Evolutionary conservation across 2,797 vertebrate genomes (phyloP).

Genomic region (Sebastes melanostomus): DNA sequence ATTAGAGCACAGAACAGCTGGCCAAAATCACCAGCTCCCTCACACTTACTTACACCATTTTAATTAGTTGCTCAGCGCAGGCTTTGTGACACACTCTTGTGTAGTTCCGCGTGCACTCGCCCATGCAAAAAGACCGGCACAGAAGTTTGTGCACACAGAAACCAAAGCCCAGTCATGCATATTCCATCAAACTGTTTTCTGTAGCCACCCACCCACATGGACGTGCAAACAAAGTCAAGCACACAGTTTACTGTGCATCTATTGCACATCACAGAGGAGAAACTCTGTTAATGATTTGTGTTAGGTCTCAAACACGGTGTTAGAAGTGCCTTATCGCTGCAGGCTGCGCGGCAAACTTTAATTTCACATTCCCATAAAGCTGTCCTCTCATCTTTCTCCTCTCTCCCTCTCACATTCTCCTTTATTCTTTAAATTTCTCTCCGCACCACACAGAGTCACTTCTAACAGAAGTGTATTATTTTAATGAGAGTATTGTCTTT

Average conservation of each 20-base stretch:
- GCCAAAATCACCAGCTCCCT: constrained; percentile 52
- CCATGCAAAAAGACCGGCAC: background rate
- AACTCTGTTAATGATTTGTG: constrained; percentile 54
- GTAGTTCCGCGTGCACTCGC: background rate
- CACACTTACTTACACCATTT: constrained; percentile 59
- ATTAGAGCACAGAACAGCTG: constrained; percentile 70
- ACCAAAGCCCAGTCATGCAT: constrained; percentile 24
- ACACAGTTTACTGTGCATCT: constrained; percentile 37
- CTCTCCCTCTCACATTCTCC: constrained; percentile 18
- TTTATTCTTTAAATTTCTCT: constrained; percentile 22
- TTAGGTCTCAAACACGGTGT: constrained; percentile 46
- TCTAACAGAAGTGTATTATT: constrained; percentile 36
- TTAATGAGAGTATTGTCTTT: constrained; percentile 53
- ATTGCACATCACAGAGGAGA: constrained; percentile 32
- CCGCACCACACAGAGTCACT: constrained; percentile 1
- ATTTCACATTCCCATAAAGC: constrained; percentile 58
- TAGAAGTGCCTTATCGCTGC: constrained; percentile 43
- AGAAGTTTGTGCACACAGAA: background rate
- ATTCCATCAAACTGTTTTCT: constrained; percentile 41
- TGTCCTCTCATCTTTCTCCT: constrained; percentile 35
- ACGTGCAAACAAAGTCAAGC: constrained; percentile 39
- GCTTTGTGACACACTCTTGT: constrained; percentile 23
- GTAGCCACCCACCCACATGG: constrained; percentile 27
- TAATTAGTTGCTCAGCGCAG: constrained; percentile 56
- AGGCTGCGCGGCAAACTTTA: constrained; percentile 42